Evolutionary conservation across 1,140 invertebrate species (phyloP).

Genomic region (Oryzaephilus surinamensis): DNA sequence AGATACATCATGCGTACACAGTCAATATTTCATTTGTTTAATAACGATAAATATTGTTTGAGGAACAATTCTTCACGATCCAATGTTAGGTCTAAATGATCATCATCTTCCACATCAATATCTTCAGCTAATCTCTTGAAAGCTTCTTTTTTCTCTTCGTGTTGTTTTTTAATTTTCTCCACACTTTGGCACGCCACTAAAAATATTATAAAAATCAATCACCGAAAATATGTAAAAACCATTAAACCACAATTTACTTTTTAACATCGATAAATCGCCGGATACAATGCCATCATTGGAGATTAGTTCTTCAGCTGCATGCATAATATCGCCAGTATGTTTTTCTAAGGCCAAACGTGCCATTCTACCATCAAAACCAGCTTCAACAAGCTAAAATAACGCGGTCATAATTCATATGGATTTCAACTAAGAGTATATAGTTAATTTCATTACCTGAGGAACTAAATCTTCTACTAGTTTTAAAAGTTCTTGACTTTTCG

Average conservation of each 20-base stretch:
- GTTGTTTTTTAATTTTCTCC: conserved; percentile 12
- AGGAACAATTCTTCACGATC: conserved; percentile 49
- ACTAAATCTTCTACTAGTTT: conserved; percentile 38
- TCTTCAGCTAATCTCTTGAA: conserved; percentile 46
- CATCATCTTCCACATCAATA: conserved; percentile 47
- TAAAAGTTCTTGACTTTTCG: conserved; percentile 30
- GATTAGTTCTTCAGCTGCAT: conserved; percentile 45
- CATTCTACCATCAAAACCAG: conserved; percentile 49
- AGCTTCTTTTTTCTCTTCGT: conserved; percentile 39
- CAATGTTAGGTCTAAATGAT: conserved; percentile 49
- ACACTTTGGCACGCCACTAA: too few species aligned
- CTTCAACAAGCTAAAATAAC: conserved; percentile 37
- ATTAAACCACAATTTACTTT: conserved; percentile 3
- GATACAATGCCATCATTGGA: conserved; percentile 31
- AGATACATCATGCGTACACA: too few species aligned
- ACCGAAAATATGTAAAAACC: neutral
- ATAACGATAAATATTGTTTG: conserved; percentile 46
- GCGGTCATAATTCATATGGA: neutral
- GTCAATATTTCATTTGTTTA: too few species aligned
- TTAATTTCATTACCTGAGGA: conserved; percentile 23
- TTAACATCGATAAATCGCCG: conserved; percentile 20
- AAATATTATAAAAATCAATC: too few species aligned
- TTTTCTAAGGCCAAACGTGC: conserved; percentile 44
- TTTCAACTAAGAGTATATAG: conserved; percentile 1
- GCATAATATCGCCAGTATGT: conserved; percentile 42